Base-by-base conservation (phyloP, 1,140 invertebrate genomes). In the Cephus cinctus region DNA sequence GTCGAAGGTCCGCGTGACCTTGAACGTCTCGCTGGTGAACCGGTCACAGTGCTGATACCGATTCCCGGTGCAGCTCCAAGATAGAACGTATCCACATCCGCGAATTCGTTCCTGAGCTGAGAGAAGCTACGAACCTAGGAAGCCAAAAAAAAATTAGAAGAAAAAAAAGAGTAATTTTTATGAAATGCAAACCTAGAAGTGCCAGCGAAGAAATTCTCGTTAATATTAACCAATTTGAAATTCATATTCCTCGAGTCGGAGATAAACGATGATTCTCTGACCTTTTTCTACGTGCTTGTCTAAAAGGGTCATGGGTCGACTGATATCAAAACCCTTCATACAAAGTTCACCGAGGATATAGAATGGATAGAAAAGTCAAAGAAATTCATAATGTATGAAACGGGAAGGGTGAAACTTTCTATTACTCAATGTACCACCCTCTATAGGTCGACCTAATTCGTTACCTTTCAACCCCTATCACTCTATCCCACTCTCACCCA, bases 81-180 rank as follows among this genome's bases (percentile, higher is more conserved):
- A 67, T 93, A 94, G 73, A 96, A 96, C 8, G 90, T 93, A 65
- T 94, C 90, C 25, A 93, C 87, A 57, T 93, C 90, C 1, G 89
- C 88, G 63, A 94, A 93, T 62, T 96, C 92, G 63, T 94, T 92
- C 30, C 92, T 83, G 23, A 96, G 71, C 56, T 96, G 92, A 0
- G 91, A 94, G 70, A 94, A 95, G 71, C 92, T 95, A 50, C 91
- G 81, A 2, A 96, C 87, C 88, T 90, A 59, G 43, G n/a, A 11
- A 42, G 16, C 9, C 11, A 14, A 23, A 31, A 15, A 44, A n/a
- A 16, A 44, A 34, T 32, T 11, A 32, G 20, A n/a, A n/a, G n/a
- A n/a, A n/a, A n/a, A n/a, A n/a, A n/a, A n/a, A 32, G 11, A 32
- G n/a, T 32, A 1, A 32, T 12, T 12, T 32, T 32, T 12, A 32